Percentiles rank a stretch among this genome's conserved stretches.
Conservation (phyloP, 2,113 vertebrate species). For the Cebus imitator region DNA sequence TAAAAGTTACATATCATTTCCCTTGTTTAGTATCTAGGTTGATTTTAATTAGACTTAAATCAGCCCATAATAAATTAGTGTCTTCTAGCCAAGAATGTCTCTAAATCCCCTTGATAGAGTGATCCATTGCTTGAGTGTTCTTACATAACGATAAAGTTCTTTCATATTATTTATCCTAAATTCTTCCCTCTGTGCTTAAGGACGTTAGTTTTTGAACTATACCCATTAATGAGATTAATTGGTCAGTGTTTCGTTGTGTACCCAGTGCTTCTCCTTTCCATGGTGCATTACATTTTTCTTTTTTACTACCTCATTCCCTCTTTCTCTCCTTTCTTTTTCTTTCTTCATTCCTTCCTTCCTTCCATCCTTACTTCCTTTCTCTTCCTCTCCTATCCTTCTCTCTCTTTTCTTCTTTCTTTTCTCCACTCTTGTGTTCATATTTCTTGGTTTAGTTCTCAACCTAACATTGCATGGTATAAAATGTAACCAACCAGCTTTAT, state of each 20-base stretch:
- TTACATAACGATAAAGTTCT: neutral
- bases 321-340: neutral
- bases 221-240: conserved; percentile 42
- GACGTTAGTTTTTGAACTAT: conserved; percentile 16
- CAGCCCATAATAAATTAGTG: conserved; percentile 51
- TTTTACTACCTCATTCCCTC: neutral
- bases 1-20: conserved; percentile 17
- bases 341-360: neutral
- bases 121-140: neutral
- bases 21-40: conserved; percentile 44
- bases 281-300: neutral
- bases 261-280: neutral
- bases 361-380: neutral
- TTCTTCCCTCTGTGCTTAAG: neutral
- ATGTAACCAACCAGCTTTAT: neutral
- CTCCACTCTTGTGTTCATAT: neutral
- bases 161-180: conserved; percentile 38
- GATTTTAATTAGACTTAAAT: conserved; percentile 66
- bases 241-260: neutral
- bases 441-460: neutral
- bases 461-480: neutral
- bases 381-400: neutral
- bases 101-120: conserved; percentile 41
- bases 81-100: conserved; percentile 38
- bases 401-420: neutral